Base-by-base conservation (phyloP, 2,113 vertebrate genomes). In the Centrocercus urophasianus region DNA sequence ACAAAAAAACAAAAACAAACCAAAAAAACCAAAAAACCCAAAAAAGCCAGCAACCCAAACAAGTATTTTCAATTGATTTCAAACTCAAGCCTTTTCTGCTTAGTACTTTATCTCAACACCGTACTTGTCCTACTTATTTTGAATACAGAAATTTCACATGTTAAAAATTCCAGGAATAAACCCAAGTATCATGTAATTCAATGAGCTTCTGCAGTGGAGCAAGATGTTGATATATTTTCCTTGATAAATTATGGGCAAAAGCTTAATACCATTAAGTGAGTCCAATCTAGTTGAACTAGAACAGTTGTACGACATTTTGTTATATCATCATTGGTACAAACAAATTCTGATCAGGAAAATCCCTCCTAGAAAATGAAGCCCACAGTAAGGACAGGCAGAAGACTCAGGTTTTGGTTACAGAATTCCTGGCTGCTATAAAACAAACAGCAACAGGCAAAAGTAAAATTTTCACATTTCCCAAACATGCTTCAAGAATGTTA, bases 221-320 rank as follows among this genome's bases (percentile, higher is more conserved):
- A 91, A 83, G 87, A 74, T 83, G 71, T 63, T 76, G 82, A 94
- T 73, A 71, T 36, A 87, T 38, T 85, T 47, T 94, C 65, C 81
- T 60, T 69, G 65, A 92, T 86, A 92, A 94, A 88, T 1, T 36
- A 61, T 13, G 65, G 64, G 19, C 52, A 77, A 89, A 93, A 71
- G 25, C 34, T 61, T 89, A 77, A 90, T 78, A 72, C 61, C 27
- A 27, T 96, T 94, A 93, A 61, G 80, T 65, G 92, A 87, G 45
- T 78, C 90, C 72, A 85, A 83, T 89, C 71, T 52, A 73, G 66
- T 57, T 93, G 73, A 78, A 90, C 74, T 91, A 81, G 42, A 97
- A 89, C 42, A 45, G 60, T 8, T 89, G 47, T 69, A 73, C 0
- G 2, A 73, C 42, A 80, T 12, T 78, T 75, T 52, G 52, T 64